Evolutionary conservation across 2,797 vertebrate genomes (phyloP), one percentile per base, ranked within the genome.

Genomic region (Tokudaia tokunoshimensis): DNA sequence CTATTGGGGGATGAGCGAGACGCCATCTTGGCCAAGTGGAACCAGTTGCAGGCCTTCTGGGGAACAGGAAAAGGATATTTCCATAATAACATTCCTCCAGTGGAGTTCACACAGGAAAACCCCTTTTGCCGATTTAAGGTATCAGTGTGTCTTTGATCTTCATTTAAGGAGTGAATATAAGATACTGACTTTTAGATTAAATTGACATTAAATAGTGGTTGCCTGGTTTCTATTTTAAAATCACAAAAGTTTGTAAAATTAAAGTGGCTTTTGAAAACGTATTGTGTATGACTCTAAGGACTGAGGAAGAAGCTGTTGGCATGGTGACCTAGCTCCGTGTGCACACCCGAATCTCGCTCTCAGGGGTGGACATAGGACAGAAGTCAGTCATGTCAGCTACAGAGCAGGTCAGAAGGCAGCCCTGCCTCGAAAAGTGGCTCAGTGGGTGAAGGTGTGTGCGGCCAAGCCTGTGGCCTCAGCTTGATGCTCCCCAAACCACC

Each of bases 91-190:
- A 99, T 99, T 2, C 99, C 99, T 2, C 99, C 99, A 0, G 99
- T 99, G 89, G 99, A 99, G 94, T 99, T 99, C 96, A 99, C 99
- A 0, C 99, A 99, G 98, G 99, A 99, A 98, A 99, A 99, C 97
- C 99, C 99, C 17, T 99, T 99, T 98, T 99, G 99, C 98, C 99
- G 99, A 95, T 99, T 99, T 98, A 99, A 99, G 99, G 99, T 99
- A 98, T 12, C 95, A 52, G 31, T 37, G 3, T 92, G 22, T 91
- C 94, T 95, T 94, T 95, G 57, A 76, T 91, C 50, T 94, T 97
- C 67, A 94, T 65, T 96, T 97, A 76, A 96, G 92, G 52, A 92
- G 12, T 93, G 13, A 92, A 14, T n/a, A 1, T 92, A 50, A 89
- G 44, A 89, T 76, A 92, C 37, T 82, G 55, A 24, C 93, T 75